A percentile compares a stretch with the other conserved stretches of the same genome.
These are phyloP conservation scores for Charanyca ferruginea DNA, from an alignment of 2,888 invertebrate genomes.

Conservation along the genomic window DNA sequence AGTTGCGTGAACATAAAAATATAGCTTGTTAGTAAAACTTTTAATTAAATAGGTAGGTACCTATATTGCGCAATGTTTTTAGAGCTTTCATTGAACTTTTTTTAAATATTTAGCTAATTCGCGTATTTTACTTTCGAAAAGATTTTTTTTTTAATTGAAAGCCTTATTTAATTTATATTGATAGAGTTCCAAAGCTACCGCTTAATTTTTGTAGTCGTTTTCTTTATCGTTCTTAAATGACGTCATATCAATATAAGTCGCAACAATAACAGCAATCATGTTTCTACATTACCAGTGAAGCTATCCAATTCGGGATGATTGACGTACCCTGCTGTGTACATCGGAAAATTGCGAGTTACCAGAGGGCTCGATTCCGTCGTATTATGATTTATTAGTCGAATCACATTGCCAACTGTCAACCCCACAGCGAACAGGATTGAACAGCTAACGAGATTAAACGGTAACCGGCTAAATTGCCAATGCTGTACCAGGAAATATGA, in stretches of 20 bases:
- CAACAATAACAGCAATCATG: constrained; percentile 24
- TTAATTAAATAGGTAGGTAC: constrained; percentile 30
- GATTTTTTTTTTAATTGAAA: constrained; percentile 21
- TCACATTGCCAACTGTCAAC: constrained; percentile 66
- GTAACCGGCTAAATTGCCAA: constrained; percentile 29
- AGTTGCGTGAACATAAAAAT: constrained; percentile 28
- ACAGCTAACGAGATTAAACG: constrained; percentile 50
- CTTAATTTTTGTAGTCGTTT: not conserved
- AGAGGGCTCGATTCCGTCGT: constrained; percentile 54
- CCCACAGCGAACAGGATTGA: constrained; percentile 56
- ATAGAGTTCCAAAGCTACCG: constrained; percentile 1
- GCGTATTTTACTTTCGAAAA: constrained; percentile 15
- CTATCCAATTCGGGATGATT: constrained; percentile 57
- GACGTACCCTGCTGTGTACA: constrained; percentile 53
- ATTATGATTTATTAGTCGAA: constrained; percentile 70
- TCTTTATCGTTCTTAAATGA: no score
- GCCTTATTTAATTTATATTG: constrained; percentile 8
- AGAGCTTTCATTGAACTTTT: constrained; percentile 38
- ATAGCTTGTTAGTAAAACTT: constrained; percentile 46
- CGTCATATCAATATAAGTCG: not conserved
- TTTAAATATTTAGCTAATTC: not conserved
- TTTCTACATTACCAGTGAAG: constrained; percentile 26
- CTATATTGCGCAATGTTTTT: constrained; percentile 39
- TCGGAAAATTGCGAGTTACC: constrained; percentile 58
- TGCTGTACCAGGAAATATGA: constrained; percentile 25